Percentiles rank a stretch among this genome's conserved stretches.
Evolutionary conservation across 1,140 invertebrate species (phyloP).

Genomic region (Octopus sinensis): DNA sequence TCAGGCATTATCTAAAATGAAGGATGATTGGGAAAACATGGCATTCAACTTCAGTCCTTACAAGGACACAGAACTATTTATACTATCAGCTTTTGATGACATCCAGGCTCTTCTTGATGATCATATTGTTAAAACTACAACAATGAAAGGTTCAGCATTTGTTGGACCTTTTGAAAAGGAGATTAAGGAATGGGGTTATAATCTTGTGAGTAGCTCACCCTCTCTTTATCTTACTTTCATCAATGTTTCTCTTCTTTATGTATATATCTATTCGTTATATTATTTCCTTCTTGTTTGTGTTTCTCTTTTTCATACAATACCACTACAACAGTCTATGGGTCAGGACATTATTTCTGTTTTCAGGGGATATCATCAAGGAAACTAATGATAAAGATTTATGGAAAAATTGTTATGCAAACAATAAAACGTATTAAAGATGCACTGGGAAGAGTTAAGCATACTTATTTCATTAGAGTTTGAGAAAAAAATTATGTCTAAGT

Average conservation of each 20-base stretch:
- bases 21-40: slow-evolving; percentile 54
- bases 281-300: neutral
- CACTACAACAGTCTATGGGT: neutral
- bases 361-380: too few relatives aligned
- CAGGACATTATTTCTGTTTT: neutral
- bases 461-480: too few relatives aligned
- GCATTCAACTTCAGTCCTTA: slow-evolving; percentile 60
- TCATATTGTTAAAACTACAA: slow-evolving; percentile 58
- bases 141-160: slow-evolving; percentile 59
- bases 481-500: too few relatives aligned
- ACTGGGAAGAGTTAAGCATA: too few relatives aligned
- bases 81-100: slow-evolving; percentile 55
- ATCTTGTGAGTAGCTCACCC: slow-evolving; percentile 38
- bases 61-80: slow-evolving; percentile 60
- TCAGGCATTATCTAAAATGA: slow-evolving; percentile 56
- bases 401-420: too few relatives aligned
- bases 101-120: slow-evolving; percentile 57
- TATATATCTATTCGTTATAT: neutral
- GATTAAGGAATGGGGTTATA: slow-evolving; percentile 55
- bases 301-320: neutral
- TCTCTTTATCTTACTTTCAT: neutral
- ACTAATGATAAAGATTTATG: too few relatives aligned
- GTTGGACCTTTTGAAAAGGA: slow-evolving; percentile 62
- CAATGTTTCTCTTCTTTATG: neutral
- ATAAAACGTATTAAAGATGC: too few relatives aligned